A percentile compares a stretch with the other conserved stretches of the same genome.
Conservation (phyloP, 2,113 vertebrate genomes). For the Macrotus californicus region DNA sequence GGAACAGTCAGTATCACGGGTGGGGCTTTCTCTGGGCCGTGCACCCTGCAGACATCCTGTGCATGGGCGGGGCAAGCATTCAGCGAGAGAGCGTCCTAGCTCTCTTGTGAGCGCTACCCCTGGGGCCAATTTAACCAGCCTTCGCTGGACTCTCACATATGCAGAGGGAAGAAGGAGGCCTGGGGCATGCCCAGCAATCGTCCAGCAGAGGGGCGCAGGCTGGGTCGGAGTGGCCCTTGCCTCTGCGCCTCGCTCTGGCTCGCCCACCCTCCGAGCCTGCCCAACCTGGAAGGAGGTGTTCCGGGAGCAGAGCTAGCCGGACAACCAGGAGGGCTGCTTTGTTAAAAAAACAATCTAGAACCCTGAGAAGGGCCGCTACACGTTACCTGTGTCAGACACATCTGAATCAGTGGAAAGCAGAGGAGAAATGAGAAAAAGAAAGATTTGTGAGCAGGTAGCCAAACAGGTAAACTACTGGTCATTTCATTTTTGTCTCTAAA, state of each 20-base stretch:
- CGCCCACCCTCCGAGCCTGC: neutral
- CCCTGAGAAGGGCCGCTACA: neutral
- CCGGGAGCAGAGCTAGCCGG: neutral
- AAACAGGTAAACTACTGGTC: neutral
- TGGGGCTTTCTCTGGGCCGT: neutral
- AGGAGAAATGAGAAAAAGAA: conserved; percentile 74
- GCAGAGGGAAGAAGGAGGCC: neutral
- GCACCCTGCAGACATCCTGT: neutral
- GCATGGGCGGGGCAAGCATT: neutral
- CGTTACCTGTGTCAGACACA: conserved; percentile 85
- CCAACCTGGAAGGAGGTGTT: neutral
- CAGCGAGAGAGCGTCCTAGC: rapidly evolving
- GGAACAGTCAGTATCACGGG: neutral
- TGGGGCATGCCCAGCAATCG: neutral
- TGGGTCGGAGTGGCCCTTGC: too few relatives aligned
- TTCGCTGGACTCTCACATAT: neutral
- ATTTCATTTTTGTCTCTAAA: neutral
- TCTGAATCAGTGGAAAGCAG: conserved; percentile 79
- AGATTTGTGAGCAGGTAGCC: conserved; percentile 56
- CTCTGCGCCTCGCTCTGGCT: neutral
- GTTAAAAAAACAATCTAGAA: neutral
- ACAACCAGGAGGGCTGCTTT: neutral
- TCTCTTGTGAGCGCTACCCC: neutral
- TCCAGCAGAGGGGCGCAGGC: neutral
- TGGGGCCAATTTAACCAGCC: neutral